Percentiles rank a stretch among this genome's conserved stretches.
These are phyloP conservation scores for Amblyopsis hoosieri DNA, from an alignment of 2,797 vertebrate species.

Conservation along the genomic window DNA sequence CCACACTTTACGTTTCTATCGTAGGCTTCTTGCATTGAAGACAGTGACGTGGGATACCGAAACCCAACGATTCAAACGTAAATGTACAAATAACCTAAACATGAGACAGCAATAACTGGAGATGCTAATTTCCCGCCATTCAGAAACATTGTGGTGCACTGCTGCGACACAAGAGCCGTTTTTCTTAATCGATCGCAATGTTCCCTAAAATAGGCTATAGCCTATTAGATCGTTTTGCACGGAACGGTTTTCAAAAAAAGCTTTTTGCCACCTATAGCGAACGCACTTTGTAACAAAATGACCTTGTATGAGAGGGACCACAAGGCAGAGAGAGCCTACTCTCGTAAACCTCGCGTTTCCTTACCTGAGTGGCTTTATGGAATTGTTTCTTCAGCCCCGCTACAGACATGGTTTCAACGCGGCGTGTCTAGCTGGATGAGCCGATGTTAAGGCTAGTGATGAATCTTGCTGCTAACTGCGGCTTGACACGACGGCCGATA, in stretches of 20 bases:
- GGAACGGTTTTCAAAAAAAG: background rate
- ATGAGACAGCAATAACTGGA: background rate
- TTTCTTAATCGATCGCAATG: background rate
- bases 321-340: background rate
- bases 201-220: background rate
- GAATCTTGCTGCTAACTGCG: conserved; percentile 27
- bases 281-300: background rate
- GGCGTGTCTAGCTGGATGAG: conserved; percentile 22
- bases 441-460: background rate
- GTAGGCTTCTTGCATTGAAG: conserved; percentile 24
- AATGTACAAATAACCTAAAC: background rate
- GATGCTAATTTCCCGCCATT: too few species aligned
- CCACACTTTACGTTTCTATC: conserved; percentile 17
- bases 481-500: conserved; percentile 43
- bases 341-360: conserved; percentile 3
- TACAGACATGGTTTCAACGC: conserved; percentile 80
- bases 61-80: background rate
- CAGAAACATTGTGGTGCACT: conserved; percentile 43
- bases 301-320: background rate
- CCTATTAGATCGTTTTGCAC: background rate
- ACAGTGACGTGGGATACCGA: background rate
- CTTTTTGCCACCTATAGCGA: too few species aligned
- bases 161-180: conserved; percentile 44
- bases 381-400: conserved; percentile 93
- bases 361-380: conserved; percentile 95